Evolutionary conservation across 2,888 invertebrate species (phyloP), one percentile per base, ranked within the genome.

Genomic region (Catocala nupta): DNA sequence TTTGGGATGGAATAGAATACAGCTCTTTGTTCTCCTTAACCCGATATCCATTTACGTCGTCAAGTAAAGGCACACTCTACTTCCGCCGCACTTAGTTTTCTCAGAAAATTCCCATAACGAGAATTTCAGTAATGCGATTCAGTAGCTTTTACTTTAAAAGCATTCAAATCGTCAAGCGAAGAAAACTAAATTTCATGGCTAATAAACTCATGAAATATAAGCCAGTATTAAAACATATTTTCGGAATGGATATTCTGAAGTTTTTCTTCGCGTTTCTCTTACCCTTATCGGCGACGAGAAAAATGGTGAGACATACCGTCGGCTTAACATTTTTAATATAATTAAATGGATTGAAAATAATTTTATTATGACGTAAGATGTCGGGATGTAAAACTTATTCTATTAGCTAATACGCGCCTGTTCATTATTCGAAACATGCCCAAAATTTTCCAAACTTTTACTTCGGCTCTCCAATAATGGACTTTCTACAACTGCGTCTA

Each of bases 381-480:
- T 62, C 36, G 43, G 63, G 71, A 66, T 72, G 65, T 71, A 62
- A 69, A 80, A 81, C 70, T 79, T 80, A 78, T 81, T 81, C 77
- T 81, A 79, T 78, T 79, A 73, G 67, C 66, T 57, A 65, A 62
- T 49, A 74, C 68, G 55, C 62, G 75, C 70, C 73, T 78, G 67
- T 66, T 82, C 75, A 83, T 81, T 82, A 85, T 83, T 85, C 81
- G 67, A 68, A 70, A 78, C 79, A 74, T 78, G 80, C 61, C 73
- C 68, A 63, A 75, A 77, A 77, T 76, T 74, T 56, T 71, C 55
- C 34, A 63, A 83, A 80, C 73, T 81, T 80, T 73, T 63, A 54
- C 71, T 63, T 65, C 51, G 58, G 52, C 53, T 58, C 60, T 57
- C 49, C 58, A 66, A 69, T 76, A 79, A 80, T 72, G 70, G 65